Conservation (phyloP, 2,888 invertebrate genomes). For the Ditylenchus weischeri region DNA sequence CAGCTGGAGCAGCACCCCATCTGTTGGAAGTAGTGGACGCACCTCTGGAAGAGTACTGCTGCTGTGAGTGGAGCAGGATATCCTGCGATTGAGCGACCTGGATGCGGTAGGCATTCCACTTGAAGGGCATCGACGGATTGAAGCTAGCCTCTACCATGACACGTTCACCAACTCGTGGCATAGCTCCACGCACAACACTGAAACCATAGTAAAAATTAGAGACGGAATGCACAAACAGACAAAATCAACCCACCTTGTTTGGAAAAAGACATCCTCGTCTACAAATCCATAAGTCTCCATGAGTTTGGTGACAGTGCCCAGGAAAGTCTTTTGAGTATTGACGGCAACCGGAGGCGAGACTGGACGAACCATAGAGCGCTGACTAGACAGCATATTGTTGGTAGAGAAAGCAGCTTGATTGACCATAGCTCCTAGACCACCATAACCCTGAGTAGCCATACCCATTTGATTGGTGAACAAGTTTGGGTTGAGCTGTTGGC, state of each 20-base stretch:
- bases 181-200: conserved; percentile 75
- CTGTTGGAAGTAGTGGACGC: no score
- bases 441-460: conserved; percentile 8
- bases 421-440: conserved; percentile 36
- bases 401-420: conserved; percentile 46
- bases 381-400: conserved; percentile 32
- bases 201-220: no score
- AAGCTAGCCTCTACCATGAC: conserved; percentile 91
- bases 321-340: conserved; percentile 72
- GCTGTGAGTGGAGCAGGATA: background rate
- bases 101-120: conserved; percentile 91
- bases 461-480: conserved; percentile 32
- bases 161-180: conserved; percentile 83
- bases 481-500: conserved; percentile 34
- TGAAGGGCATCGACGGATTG: conserved; percentile 89
- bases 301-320: conserved; percentile 88
- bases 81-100: background rate
- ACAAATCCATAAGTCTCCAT: conserved; percentile 88
- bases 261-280: conserved; percentile 94
- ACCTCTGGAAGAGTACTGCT: conserved; percentile 13
- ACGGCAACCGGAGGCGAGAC: conserved; percentile 10
- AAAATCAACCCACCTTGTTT: conserved; percentile 64
- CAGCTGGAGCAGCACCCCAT: no score
- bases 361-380: conserved; percentile 23
- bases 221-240: background rate